phyloP scores from a whole-genome alignment of 1,140 invertebrate genomes.

The Agraylea sexmaculata region DNA sequence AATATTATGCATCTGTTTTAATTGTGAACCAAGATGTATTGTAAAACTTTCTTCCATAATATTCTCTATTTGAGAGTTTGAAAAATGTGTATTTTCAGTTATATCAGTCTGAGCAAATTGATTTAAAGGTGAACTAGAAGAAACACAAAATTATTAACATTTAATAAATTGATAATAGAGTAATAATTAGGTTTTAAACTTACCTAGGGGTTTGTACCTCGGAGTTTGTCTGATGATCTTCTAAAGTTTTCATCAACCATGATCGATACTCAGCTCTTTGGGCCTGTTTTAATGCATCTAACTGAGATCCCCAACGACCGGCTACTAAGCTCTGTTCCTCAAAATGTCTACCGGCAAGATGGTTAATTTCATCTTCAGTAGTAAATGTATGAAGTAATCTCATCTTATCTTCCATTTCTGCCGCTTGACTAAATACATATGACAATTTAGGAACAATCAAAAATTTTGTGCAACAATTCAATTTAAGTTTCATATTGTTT shows the following conservation, averaged over 20 bases:
- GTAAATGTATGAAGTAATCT: slow-evolving; percentile 48
- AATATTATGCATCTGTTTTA: slow-evolving; percentile 98
- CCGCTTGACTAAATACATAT: slow-evolving; percentile 46
- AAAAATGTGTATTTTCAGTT: background rate
- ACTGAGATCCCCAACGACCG: slow-evolving; percentile 62
- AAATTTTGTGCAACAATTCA: background rate
- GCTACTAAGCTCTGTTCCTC: slow-evolving; percentile 65
- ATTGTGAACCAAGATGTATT: slow-evolving; percentile 91
- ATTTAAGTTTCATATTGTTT: no score
- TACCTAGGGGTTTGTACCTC: slow-evolving; percentile 44
- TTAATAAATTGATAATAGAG: background rate
- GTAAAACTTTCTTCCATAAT: slow-evolving; percentile 89
- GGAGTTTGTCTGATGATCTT: slow-evolving; percentile 51
- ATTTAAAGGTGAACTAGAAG: slow-evolving; percentile 18
- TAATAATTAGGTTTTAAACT: no score
- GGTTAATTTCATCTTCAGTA: slow-evolving; percentile 67
- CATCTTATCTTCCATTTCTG: slow-evolving; percentile 67
- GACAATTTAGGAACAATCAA: slow-evolving; percentile 19
- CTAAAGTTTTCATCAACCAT: slow-evolving; percentile 63
- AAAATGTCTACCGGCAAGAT: slow-evolving; percentile 61
- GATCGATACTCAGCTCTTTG: slow-evolving; percentile 64
- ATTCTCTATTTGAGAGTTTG: slow-evolving; percentile 9
- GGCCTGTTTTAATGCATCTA: slow-evolving; percentile 57
- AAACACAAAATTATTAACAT: slow-evolving; percentile 13
- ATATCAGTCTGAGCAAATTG: slow-evolving; percentile 9